phyloP scores from a whole-genome alignment of 2,888 invertebrate genomes.

The Drosophila algonquin region DNA sequence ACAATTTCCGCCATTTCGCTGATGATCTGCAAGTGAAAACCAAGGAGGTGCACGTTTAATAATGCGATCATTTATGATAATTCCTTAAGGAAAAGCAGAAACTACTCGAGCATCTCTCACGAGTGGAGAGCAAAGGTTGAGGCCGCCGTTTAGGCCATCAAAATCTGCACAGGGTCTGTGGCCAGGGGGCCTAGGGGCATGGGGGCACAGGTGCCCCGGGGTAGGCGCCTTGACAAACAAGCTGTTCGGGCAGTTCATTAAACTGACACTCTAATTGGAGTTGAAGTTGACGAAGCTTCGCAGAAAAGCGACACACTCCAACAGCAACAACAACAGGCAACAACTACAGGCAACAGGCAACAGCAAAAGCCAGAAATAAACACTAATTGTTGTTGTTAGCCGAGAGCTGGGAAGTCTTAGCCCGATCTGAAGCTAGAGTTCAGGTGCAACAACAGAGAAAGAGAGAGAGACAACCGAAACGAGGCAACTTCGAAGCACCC shows the following conservation, averaged over 20 bases:
- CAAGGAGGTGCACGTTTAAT: neutral
- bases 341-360: slow-evolving; percentile 5
- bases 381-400: slow-evolving; percentile 56
- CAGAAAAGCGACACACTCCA: slow-evolving; percentile 52
- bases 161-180: neutral
- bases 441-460: slow-evolving; percentile 63
- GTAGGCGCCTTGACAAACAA: slow-evolving; percentile 1
- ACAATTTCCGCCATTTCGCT: slow-evolving; percentile 92
- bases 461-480: slow-evolving; percentile 38
- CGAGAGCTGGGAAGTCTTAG: slow-evolving; percentile 25
- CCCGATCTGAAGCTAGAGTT: slow-evolving; percentile 60
- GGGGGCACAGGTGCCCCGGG: neutral
- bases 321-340: slow-evolving; percentile 18
- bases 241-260: slow-evolving; percentile 71
- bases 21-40: slow-evolving; percentile 87
- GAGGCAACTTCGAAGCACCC: slow-evolving; percentile 59
- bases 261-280: slow-evolving; percentile 78
- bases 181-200: neutral
- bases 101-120: slow-evolving; percentile 3
- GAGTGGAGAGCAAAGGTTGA: slow-evolving; percentile 36
- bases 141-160: slow-evolving; percentile 35
- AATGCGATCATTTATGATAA: neutral
- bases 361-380: slow-evolving; percentile 40
- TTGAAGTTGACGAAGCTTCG: slow-evolving; percentile 73
- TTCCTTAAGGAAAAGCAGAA: neutral